Base-by-base conservation (phyloP, 2,113 vertebrate species). In the Spea multiplicata region DNA sequence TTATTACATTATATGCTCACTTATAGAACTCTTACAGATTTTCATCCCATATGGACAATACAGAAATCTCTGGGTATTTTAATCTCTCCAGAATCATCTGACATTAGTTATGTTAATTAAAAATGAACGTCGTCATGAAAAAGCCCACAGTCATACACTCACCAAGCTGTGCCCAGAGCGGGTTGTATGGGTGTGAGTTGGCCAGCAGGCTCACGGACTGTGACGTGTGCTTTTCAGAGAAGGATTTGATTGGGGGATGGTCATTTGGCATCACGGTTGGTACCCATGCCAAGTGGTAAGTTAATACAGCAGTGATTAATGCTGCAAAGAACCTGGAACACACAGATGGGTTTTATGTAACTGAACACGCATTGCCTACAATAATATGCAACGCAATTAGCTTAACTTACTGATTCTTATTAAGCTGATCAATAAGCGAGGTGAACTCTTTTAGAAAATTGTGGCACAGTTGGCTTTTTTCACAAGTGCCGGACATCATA, bases 161-260 rank as follows among this genome's bases (percentile, higher is more conserved):
- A 96, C 95, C 94, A 76, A 96, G 90, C 74, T 96, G 95, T 50
- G 95, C 95, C 95, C 95, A 96, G 64, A 96, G 92, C 69, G 95
- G 93, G 71, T 96, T 96, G 53, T 96, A 96, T 0, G 95, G 94
- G 74, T 96, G 95, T 0, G 94, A 95, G 84, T 94, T 94, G 76
- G 93, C 92, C 85, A 96, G 88, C 81, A 88, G 86, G 84, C 90
- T 93, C 78, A 95, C 93, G 0, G 90, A 92, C 72, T 92, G 91
- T 0, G 94, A 95, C 5, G 92, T 89, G 4, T 91, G 93, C 76
- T 95, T 96, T 88, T 94, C 94, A 0, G 90, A 91, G 86, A 92
- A 92, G 68, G 90, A 85, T 83, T 87, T 95, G 77, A 92, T 83
- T 46, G 94, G 92, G 64, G 90, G 93, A 73, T 94, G 93, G 79